A percentile compares a stretch with the other conserved stretches of the same genome.
phyloP scores from a whole-genome alignment of 2,797 vertebrate genomes.

The Neosilurus mollespiculum region DNA sequence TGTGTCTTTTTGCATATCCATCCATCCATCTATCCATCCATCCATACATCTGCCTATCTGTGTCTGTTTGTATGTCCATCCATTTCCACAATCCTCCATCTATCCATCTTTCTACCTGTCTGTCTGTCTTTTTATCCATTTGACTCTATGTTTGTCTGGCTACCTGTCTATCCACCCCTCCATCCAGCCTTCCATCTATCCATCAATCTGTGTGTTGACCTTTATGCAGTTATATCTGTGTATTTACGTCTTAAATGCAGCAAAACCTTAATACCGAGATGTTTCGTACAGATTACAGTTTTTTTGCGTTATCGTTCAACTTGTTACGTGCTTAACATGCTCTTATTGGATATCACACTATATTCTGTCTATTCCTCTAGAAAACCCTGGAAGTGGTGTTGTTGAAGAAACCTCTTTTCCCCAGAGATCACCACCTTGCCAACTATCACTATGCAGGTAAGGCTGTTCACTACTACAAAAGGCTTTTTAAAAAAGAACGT shows the following conservation, averaged over 20 bases:
- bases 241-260: background rate
- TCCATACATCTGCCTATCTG: background rate
- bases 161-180: background rate
- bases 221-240: too few relatives aligned
- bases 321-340: background rate
- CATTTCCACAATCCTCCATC: too few relatives aligned
- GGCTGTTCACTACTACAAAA: background rate
- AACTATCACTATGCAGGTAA: constrained; percentile 95
- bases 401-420: constrained; percentile 78
- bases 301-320: background rate
- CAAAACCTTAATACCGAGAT: background rate
- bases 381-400: constrained; percentile 85
- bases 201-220: background rate
- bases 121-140: too few relatives aligned
- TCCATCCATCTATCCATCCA: background rate
- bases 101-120: too few relatives aligned
- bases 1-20: background rate
- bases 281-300: background rate
- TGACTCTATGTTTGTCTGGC: background rate
- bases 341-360: too few relatives aligned
- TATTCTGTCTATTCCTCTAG: constrained; percentile 66
- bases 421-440: constrained; percentile 77
- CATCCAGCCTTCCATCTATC: background rate
- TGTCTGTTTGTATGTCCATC: too few relatives aligned
- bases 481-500: too few relatives aligned